Conservation (phyloP, 2,113 vertebrate genomes). For the Cairina moschata region DNA sequence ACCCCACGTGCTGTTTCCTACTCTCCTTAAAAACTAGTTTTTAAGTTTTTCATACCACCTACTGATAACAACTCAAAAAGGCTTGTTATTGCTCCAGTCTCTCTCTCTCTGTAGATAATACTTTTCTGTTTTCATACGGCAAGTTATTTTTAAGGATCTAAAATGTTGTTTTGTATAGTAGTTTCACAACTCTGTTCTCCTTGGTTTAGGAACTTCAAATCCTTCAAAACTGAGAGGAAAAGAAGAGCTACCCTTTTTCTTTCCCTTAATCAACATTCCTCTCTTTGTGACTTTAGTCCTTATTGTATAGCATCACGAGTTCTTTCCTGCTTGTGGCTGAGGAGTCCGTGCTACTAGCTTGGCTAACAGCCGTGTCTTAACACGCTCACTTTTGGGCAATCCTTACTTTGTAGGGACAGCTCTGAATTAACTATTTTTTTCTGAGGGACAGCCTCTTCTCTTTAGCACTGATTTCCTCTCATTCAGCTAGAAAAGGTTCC, state of each 20-base stretch:
- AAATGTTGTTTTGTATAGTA: not conserved
- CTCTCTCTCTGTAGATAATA: not conserved
- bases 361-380: not conserved
- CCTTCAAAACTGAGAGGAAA: not conserved
- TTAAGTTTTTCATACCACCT: not conserved
- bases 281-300: not conserved
- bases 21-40: not conserved
- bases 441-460: fast-evolving
- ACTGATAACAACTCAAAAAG: not conserved
- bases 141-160: not conserved
- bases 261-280: not conserved
- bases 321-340: not conserved
- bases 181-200: not conserved
- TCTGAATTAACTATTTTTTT: not conserved
- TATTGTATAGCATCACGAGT: not conserved
- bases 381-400: not conserved
- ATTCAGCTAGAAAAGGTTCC: not conserved
- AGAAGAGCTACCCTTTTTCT: not conserved
- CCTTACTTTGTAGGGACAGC: not conserved
- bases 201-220: not conserved
- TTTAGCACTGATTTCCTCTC: not conserved
- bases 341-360: not conserved
- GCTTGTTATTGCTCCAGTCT: not conserved
- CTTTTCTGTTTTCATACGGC: not conserved
- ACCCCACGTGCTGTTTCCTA: not conserved